These are phyloP conservation scores for Mercenaria mercenaria DNA, from an alignment of 1,140 invertebrate genomes.

Conservation along the genomic window DNA sequence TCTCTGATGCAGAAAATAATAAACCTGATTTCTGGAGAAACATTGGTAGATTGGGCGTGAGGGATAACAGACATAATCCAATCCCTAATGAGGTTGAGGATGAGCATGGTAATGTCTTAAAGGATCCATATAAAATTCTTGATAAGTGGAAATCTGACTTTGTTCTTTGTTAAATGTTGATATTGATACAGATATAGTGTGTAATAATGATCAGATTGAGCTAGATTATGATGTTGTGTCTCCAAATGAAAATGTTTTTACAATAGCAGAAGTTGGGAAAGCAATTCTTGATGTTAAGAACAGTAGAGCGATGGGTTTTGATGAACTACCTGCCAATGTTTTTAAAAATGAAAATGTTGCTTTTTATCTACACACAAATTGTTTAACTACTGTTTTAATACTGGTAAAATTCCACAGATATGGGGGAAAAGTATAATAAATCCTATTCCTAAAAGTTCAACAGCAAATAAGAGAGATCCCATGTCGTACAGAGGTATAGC, in stretches of 20 bases:
- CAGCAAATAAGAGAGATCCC: not conserved
- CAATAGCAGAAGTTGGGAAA: not conserved
- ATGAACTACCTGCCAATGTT: slow-evolving; percentile 1
- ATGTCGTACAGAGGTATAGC: slow-evolving; percentile 33
- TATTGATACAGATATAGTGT: too few species aligned
- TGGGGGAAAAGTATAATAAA: slow-evolving; percentile 22
- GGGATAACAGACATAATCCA: too few species aligned
- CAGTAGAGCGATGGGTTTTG: slow-evolving; percentile 6
- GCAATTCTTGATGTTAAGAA: slow-evolving; percentile 19
- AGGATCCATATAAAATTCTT: too few species aligned
- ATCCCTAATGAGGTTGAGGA: not conserved
- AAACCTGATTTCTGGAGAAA: too few species aligned
- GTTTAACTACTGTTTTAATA: slow-evolving; percentile 1
- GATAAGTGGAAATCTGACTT: too few species aligned
- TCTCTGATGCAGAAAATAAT: not conserved
- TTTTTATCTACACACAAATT: not conserved
- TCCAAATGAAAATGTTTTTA: too few species aligned
- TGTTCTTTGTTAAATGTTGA: too few species aligned
- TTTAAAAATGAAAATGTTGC: not conserved
- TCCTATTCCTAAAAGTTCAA: too few species aligned
- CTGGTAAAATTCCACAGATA: not conserved
- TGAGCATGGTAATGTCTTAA: not conserved
- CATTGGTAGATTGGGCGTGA: too few species aligned
- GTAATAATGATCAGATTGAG: too few species aligned
- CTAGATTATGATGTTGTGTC: too few species aligned